Evolutionary conservation across 2,888 invertebrate species (phyloP).

Genomic region (Cyrtodaria siliqua): DNA sequence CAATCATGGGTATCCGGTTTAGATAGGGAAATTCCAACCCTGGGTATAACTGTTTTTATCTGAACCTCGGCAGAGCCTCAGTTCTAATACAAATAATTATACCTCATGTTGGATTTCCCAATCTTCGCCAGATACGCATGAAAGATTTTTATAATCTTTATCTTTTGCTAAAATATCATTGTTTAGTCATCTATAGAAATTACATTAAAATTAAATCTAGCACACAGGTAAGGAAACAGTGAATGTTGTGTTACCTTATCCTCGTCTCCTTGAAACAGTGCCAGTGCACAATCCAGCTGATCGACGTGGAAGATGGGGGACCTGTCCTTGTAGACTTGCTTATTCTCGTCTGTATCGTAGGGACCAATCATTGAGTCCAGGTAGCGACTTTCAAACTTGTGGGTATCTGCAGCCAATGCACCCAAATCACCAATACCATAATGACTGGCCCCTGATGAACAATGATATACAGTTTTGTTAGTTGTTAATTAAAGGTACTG

Average conservation of each 20-base stretch:
- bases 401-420: conserved; percentile 84
- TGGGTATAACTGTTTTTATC: too few species aligned
- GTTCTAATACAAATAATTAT: too few species aligned
- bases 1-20: too few species aligned
- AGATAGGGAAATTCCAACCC: too few species aligned
- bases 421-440: conserved; percentile 86
- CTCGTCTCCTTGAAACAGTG: conserved; percentile 86
- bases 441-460: conserved; percentile 81
- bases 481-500: not conserved
- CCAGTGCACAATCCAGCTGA: conserved; percentile 84
- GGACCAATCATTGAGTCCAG: conserved; percentile 83
- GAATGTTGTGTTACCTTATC: conserved; percentile 81
- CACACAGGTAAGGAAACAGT: too few species aligned
- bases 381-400: conserved; percentile 86
- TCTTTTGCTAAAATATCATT: too few species aligned
- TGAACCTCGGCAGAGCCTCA: too few species aligned
- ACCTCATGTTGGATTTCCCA: too few species aligned
- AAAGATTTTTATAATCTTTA: too few species aligned
- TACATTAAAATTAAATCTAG: too few species aligned
- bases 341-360: conserved; percentile 63
- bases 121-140: too few species aligned
- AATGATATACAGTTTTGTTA: not conserved
- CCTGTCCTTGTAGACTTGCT: conserved; percentile 78
- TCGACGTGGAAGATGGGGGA: conserved; percentile 85
- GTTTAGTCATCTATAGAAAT: too few species aligned